A percentile compares a stretch with the other conserved stretches of the same genome.
Evolutionary conservation across 2,888 invertebrate species (phyloP).

Genomic region (Rugalucina vietnamica): DNA sequence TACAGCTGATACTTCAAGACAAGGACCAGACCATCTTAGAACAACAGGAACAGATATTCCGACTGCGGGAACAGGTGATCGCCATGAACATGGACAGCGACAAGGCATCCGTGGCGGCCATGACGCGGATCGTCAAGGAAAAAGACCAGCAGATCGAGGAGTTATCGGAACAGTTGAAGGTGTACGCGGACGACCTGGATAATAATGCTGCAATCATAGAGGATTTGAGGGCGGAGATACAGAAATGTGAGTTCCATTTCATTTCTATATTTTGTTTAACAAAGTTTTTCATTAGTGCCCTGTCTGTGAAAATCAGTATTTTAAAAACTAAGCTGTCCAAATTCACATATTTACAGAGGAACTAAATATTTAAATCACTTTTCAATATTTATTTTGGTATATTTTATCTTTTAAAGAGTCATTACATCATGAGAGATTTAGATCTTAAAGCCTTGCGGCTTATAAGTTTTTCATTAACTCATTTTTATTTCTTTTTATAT

Average conservation of each 20-base stretch:
- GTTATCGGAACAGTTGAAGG: conserved; percentile 89
- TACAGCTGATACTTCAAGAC: conserved; percentile 85
- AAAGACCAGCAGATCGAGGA: conserved; percentile 90
- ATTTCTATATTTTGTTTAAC: too few relatives aligned
- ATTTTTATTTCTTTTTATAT: too few relatives aligned
- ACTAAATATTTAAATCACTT: too few relatives aligned
- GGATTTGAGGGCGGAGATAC: conserved; percentile 86
- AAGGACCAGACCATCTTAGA: conserved; percentile 90
- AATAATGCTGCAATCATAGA: conserved; percentile 89
- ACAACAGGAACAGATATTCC: conserved; percentile 87
- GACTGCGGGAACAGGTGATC: conserved; percentile 84
- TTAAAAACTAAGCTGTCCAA: too few relatives aligned
- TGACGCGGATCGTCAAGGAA: conserved; percentile 85
- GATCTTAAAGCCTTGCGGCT: too few relatives aligned
- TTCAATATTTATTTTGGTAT: too few relatives aligned
- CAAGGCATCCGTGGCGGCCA: conserved; percentile 83
- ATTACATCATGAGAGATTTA: too few relatives aligned
- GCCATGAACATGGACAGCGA: conserved; percentile 84
- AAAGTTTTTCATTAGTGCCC: too few relatives aligned
- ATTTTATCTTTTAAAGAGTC: too few relatives aligned
- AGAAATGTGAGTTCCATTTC: conserved; percentile 75
- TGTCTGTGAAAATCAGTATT: too few relatives aligned
- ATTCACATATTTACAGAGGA: too few relatives aligned
- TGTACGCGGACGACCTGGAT: conserved; percentile 89
- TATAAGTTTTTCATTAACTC: too few relatives aligned